These are phyloP conservation scores for Electrophaes corylata DNA, from an alignment of 2,888 invertebrate genomes.

Conservation along the genomic window DNA sequence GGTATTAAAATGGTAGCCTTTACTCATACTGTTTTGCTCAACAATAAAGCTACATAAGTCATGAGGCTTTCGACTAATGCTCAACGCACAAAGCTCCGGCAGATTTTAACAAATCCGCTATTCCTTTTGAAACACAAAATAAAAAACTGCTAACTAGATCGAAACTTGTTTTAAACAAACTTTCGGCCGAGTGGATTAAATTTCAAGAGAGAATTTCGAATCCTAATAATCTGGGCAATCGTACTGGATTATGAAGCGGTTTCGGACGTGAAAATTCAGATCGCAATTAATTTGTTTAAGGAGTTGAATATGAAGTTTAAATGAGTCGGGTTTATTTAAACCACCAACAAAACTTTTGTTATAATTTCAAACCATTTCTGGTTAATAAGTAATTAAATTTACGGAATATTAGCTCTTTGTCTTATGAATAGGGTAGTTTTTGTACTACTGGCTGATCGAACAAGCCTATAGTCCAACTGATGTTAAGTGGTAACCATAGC, in stretches of 20 bases:
- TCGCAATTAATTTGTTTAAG: neutral
- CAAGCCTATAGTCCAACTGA: no score
- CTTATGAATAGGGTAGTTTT: no score
- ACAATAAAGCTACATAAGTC: no score
- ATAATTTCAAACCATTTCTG: no score
- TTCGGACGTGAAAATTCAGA: neutral
- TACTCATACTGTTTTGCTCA: no score
- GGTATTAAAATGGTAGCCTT: no score
- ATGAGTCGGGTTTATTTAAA: neutral
- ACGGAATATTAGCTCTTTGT: no score
- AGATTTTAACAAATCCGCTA: slow-evolving; percentile 21
- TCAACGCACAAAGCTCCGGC: slow-evolving; percentile 1
- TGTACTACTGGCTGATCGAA: no score
- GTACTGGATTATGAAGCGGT: slow-evolving; percentile 9
- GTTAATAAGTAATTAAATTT: no score
- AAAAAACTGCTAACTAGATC: slow-evolving; percentile 20
- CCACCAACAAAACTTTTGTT: no score
- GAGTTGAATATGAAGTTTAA: neutral
- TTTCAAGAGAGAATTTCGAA: slow-evolving; percentile 14
- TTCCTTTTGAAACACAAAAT: slow-evolving; percentile 17
- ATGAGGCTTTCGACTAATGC: no score
- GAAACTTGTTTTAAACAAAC: slow-evolving; percentile 14
- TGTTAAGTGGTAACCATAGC: no score
- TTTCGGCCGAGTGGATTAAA: slow-evolving; percentile 10
- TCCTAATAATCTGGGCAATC: slow-evolving; percentile 8